Evolutionary conservation across 2,113 vertebrate genomes (phyloP).

Genomic region (Misgurnus anguillicaudatus): DNA sequence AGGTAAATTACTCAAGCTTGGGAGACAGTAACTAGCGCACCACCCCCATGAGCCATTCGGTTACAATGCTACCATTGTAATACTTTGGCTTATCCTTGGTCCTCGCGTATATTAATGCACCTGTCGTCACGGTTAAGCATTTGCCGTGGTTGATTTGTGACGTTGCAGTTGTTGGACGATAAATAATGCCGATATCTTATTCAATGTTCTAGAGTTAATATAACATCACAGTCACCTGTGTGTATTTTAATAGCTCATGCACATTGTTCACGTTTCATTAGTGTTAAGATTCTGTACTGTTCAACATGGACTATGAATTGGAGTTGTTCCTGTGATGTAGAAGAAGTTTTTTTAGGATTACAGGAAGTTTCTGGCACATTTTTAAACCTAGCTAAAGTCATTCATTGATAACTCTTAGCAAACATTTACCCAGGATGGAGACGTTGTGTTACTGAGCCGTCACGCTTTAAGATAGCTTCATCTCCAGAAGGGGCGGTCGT

Average conservation of each 20-base stretch:
- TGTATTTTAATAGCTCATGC: not conserved
- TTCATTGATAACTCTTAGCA: slow-evolving; percentile 24
- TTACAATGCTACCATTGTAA: slow-evolving; percentile 24
- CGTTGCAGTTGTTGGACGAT: not conserved
- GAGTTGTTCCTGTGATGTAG: not conserved
- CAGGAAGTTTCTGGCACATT: slow-evolving; percentile 18
- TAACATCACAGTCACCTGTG: not conserved
- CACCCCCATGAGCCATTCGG: not conserved
- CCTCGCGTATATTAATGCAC: slow-evolving; percentile 41
- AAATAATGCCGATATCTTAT: not conserved
- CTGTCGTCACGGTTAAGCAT: slow-evolving; percentile 34
- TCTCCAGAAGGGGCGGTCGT: not conserved
- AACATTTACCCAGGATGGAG: slow-evolving; percentile 52
- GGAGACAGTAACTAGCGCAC: slow-evolving; percentile 16
- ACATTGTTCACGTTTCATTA: not conserved
- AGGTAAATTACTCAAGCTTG: slow-evolving; percentile 40
- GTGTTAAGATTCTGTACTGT: not conserved
- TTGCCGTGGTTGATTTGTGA: slow-evolving; percentile 30
- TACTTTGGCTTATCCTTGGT: slow-evolving; percentile 42
- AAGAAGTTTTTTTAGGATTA: not conserved
- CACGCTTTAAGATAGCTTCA: slow-evolving; percentile 35
- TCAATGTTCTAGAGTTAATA: not conserved
- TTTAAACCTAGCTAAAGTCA: slow-evolving; percentile 15
- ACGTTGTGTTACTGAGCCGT: slow-evolving; percentile 24
- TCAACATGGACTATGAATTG: not conserved